These are phyloP conservation scores for Staurois parvus DNA, from an alignment of 2,797 vertebrate species.

Conservation along the genomic window DNA sequence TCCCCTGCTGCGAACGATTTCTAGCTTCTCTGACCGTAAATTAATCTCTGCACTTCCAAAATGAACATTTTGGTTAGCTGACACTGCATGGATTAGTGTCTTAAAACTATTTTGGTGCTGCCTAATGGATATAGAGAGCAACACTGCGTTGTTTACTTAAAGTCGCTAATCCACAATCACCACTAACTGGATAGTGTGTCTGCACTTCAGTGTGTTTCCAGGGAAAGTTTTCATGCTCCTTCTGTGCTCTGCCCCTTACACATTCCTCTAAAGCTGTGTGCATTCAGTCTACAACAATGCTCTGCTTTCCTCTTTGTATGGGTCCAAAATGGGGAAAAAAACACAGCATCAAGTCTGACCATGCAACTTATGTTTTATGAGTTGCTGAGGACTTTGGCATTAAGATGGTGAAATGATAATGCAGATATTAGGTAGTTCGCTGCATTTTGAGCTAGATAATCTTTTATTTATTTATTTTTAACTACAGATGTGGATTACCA, in stretches of 20 bases:
- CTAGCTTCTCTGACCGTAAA: not conserved
- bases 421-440: no score
- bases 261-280: not conserved
- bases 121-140: not conserved
- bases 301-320: not conserved
- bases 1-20: not conserved
- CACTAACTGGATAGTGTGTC: not conserved
- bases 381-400: no score
- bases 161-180: not conserved
- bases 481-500: no score
- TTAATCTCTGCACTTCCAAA: not conserved
- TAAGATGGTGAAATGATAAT: no score
- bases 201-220: not conserved
- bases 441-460: no score
- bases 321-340: not conserved
- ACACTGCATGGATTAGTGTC: slow-evolving; percentile 17
- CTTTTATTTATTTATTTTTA: no score
- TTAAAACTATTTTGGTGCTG: not conserved
- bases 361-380: no score
- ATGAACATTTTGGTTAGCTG: not conserved
- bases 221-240: not conserved
- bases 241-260: not conserved
- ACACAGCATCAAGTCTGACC: not conserved
- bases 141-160: not conserved
- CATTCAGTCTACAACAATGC: not conserved